phyloP scores from a whole-genome alignment of 2,888 invertebrate species.

The Criorhina ranunculi region DNA sequence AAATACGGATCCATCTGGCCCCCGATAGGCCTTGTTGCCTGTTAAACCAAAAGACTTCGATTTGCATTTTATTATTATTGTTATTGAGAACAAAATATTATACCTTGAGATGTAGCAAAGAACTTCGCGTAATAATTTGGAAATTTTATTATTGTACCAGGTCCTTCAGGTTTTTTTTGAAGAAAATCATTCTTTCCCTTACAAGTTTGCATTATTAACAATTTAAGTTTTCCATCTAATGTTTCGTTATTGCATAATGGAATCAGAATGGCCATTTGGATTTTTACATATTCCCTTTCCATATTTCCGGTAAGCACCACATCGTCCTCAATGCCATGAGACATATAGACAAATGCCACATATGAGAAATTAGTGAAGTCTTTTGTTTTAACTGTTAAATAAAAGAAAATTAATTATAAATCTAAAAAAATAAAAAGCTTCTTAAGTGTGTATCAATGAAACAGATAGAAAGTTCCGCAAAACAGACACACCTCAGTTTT shows the following conservation, averaged over 20 bases:
- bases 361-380: slow-evolving; percentile 14
- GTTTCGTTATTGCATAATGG: slow-evolving; percentile 14
- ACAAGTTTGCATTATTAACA: slow-evolving; percentile 35
- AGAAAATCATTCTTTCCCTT: slow-evolving; percentile 30
- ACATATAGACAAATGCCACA: slow-evolving; percentile 18
- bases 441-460: too few species aligned
- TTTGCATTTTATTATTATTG: neutral
- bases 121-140: slow-evolving; percentile 26
- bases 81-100: neutral
- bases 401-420: neutral
- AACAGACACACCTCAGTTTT: too few species aligned
- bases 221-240: slow-evolving; percentile 46
- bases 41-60: neutral
- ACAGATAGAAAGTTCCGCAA: too few species aligned
- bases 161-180: slow-evolving; percentile 5
- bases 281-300: slow-evolving; percentile 11
- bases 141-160: neutral
- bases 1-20: neutral
- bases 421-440: neutral
- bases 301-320: neutral
- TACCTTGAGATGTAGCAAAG: slow-evolving; percentile 42
- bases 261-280: slow-evolving; percentile 14
- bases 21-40: slow-evolving; percentile 12
- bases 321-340: slow-evolving; percentile 27
- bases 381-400: neutral